Percentiles rank a stretch among this genome's conserved stretches.
Evolutionary conservation across 92 coral and sea anemone genomes (phyloP).

Genomic region (Pocillopora grandis): DNA sequence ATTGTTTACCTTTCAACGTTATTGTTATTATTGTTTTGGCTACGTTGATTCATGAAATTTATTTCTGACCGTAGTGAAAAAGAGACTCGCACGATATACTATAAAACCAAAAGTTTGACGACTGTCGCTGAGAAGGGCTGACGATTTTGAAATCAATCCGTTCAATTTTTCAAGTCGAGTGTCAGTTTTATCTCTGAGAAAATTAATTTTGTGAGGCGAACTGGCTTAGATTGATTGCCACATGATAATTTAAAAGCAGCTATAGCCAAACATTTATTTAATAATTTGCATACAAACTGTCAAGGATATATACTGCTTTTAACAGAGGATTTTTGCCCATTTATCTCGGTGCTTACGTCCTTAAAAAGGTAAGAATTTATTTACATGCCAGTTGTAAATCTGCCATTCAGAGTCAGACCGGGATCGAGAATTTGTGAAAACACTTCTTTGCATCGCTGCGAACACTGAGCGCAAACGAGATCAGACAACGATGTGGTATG

Average conservation of each 20-base stretch:
- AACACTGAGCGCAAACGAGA: too few relatives aligned
- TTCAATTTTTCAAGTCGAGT: not conserved
- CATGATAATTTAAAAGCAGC: not conserved
- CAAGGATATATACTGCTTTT: not conserved
- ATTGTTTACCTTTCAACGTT: too few relatives aligned
- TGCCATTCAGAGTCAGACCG: not conserved
- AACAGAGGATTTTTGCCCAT: not conserved
- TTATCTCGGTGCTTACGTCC: not conserved
- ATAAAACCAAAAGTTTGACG: too few relatives aligned
- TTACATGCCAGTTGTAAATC: not conserved
- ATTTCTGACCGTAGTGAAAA: too few relatives aligned
- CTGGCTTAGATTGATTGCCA: not conserved
- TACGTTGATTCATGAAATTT: too few relatives aligned
- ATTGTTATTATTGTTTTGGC: too few relatives aligned
- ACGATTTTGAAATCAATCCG: too few relatives aligned
- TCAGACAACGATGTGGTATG: too few relatives aligned
- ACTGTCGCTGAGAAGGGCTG: too few relatives aligned
- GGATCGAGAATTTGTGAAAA: not conserved
- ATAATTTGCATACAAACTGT: slow-evolving; percentile 4
- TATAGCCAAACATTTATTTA: not conserved
- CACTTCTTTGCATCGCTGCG: too few relatives aligned
- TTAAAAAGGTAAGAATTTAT: not conserved
- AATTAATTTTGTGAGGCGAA: not conserved
- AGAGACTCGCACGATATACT: too few relatives aligned
- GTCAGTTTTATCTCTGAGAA: not conserved